Base-by-base conservation (phyloP, 2,888 invertebrate genomes). In the Cephus pygmeus region DNA sequence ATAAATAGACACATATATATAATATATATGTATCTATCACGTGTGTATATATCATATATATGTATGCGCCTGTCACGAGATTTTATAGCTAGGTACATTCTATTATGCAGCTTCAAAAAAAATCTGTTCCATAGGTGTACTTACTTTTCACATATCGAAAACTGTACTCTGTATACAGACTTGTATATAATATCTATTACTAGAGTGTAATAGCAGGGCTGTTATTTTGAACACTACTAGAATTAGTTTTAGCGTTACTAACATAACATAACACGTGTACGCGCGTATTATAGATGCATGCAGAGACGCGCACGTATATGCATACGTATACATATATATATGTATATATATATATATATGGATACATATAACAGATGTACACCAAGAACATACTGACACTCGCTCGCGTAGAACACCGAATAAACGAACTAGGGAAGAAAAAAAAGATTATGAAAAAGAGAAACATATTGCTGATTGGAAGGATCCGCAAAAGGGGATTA, bases 111-210 rank as follows among this genome's bases (percentile, higher is more conserved):
- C 56, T 56, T 56, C 23, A 56, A 56, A 56, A 9, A 56, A 69
- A 78, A 85, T 84, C 85, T 83, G 86, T 87, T 85, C 85, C 83
- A 85, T 87, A 86, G 86, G 85, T 86, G 85, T 87, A 87, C 87
- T 87, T 87, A 87, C 83, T 85, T 84, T 85, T 81, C 84, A 85
- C 86, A 87, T 86, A 87, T 87, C 84, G 82, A 83, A 23, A 56
- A 80, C 81, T 83, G 83, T 86, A 84, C 76, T 82, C 71, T 71
- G 33, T 71, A 83, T 40, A 69, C 34, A 78, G n/a, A 30, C 69
- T 56, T 76, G 73, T 71, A 76, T 73, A 78, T 75, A 75, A 79
- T 81, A 80, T 81, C 76, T 76, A 81, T 78, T 84, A 84, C 80
- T 30, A 78, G 81, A 83, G 80, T 84, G 85, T 81, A 82, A 85